A percentile compares a stretch with the other conserved stretches of the same genome.
These are phyloP conservation scores for Andrena chrysosceles DNA, from an alignment of 2,888 invertebrate species.

Conservation along the genomic window DNA sequence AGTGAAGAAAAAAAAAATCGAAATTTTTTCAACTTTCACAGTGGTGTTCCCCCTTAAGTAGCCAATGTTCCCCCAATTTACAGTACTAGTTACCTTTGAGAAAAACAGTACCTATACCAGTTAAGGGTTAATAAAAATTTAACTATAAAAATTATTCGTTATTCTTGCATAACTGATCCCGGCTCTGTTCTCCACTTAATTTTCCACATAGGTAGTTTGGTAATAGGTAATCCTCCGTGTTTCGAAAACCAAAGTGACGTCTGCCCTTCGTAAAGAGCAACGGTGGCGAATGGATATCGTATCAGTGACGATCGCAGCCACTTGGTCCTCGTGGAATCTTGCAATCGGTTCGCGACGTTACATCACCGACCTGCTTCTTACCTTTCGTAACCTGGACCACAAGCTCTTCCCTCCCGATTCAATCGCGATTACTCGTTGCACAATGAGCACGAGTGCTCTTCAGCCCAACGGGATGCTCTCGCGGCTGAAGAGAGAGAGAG, in stretches of 20 bases:
- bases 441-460: constrained; percentile 40
- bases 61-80: too few species aligned
- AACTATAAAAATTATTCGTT: too few species aligned
- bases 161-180: too few species aligned
- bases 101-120: too few species aligned
- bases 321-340: constrained; percentile 33
- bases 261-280: neutral
- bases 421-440: constrained; percentile 59
- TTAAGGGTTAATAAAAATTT: too few species aligned
- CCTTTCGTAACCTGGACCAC: constrained; percentile 66
- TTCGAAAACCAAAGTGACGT: constrained; percentile 18
- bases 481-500: neutral
- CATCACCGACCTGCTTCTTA: constrained; percentile 34
- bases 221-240: neutral
- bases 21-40: too few species aligned
- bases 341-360: constrained; percentile 56
- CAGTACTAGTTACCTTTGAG: too few species aligned
- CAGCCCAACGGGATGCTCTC: constrained; percentile 28
- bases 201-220: neutral
- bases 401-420: constrained; percentile 51
- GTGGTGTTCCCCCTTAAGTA: too few species aligned
- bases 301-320: constrained; percentile 16
- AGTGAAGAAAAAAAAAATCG: too few species aligned
- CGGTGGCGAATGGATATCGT: neutral
- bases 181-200: too few species aligned